phyloP scores from a whole-genome alignment of 2,888 invertebrate species.

The Lampropteryx suffumata region DNA sequence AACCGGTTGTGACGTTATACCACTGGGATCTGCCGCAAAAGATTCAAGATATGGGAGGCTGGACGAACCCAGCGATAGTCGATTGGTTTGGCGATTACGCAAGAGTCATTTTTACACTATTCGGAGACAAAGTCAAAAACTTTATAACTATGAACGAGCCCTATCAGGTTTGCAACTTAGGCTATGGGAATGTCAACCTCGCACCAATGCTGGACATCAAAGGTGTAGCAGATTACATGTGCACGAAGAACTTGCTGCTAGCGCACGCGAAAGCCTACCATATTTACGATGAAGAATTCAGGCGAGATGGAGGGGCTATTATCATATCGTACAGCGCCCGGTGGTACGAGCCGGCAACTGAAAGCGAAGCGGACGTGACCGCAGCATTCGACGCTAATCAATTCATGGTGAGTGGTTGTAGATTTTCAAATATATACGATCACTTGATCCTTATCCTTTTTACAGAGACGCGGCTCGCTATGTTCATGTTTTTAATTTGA shows the following conservation, averaged over 20 bases:
- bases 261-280: conserved; percentile 79
- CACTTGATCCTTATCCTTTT: too few relatives aligned
- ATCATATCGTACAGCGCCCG: conserved; percentile 78
- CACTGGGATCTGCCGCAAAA: conserved; percentile 76
- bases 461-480: too few relatives aligned
- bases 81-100: conserved; percentile 73
- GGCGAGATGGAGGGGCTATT: conserved; percentile 60
- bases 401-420: conserved; percentile 58
- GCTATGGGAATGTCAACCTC: conserved; percentile 59
- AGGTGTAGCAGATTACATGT: conserved; percentile 72
- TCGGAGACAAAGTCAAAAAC: conserved; percentile 71
- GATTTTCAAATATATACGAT: neutral
- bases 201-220: conserved; percentile 56
- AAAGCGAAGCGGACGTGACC: conserved; percentile 57
- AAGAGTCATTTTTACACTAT: conserved; percentile 55
- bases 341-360: conserved; percentile 68
- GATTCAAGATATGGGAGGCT: conserved; percentile 78
- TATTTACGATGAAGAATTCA: conserved; percentile 58
- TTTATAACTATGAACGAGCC: conserved; percentile 84
- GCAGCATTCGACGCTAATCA: conserved; percentile 70
- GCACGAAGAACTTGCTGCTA: conserved; percentile 67
- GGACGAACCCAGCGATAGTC: conserved; percentile 61
- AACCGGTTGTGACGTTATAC: conserved; percentile 80
- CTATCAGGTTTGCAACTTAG: conserved; percentile 50
- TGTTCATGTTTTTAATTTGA: neutral